Evolutionary conservation across 64 coral and sea anemone genomes (phyloP).

Genomic region (Montipora foliosa): DNA sequence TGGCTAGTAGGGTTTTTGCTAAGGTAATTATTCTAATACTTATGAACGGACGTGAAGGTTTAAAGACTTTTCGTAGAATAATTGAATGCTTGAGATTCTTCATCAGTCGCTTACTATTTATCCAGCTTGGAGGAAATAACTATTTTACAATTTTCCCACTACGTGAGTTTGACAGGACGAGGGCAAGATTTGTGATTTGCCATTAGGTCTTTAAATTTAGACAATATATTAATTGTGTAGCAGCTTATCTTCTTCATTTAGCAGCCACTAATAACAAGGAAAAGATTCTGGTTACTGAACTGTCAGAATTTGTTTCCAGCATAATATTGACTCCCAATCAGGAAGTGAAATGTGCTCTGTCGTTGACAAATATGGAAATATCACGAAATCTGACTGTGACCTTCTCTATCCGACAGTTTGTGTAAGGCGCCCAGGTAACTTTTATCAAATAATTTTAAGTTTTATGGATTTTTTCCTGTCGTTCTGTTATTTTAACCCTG

Average conservation of each 20-base stretch:
- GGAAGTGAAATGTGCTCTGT: background rate
- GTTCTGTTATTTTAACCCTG: background rate
- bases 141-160: too few relatives aligned
- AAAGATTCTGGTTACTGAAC: background rate
- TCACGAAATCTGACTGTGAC: slow-evolving; percentile 19
- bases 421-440: slow-evolving; percentile 36
- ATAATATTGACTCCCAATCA: background rate
- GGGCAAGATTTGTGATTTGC: background rate
- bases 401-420: slow-evolving; percentile 8
- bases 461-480: background rate
- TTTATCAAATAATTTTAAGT: background rate
- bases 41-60: background rate
- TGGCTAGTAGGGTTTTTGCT: background rate
- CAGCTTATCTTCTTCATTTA: background rate
- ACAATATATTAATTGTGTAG: background rate
- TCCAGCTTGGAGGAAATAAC: too few relatives aligned
- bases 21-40: background rate
- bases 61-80: background rate
- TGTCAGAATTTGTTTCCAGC: background rate
- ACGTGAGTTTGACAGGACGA: background rate
- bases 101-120: background rate
- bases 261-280: background rate
- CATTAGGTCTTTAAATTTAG: background rate
- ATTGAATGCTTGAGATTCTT: background rate
- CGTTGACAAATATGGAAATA: slow-evolving; percentile 28